Conservation (phyloP, 2,888 invertebrate genomes). For the Hedychridium roseum region DNA sequence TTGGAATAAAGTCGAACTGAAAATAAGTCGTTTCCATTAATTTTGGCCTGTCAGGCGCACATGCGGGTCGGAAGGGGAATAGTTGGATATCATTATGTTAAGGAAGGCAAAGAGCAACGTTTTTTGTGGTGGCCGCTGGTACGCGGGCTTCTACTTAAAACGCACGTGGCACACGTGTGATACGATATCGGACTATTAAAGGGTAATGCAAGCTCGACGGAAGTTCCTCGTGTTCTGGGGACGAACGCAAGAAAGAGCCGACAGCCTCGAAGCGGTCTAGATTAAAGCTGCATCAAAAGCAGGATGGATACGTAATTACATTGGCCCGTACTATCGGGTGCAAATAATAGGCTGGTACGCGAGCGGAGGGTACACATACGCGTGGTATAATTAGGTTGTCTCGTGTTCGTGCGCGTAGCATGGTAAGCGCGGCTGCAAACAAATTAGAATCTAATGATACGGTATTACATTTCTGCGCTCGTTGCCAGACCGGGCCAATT, state of each 20-base stretch:
- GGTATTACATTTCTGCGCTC: slow-evolving; percentile 48
- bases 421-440: slow-evolving; percentile 41
- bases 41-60: no score
- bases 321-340: slow-evolving; percentile 52
- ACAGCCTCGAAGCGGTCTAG: slow-evolving; percentile 21
- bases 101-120: no score
- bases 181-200: slow-evolving; percentile 15
- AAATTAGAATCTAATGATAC: slow-evolving; percentile 54
- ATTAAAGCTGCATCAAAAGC: slow-evolving; percentile 58
- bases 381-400: slow-evolving; percentile 60
- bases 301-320: slow-evolving; percentile 58
- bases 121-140: no score
- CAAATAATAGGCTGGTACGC: slow-evolving; percentile 55
- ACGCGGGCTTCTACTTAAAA: no score
- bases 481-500: slow-evolving; percentile 14
- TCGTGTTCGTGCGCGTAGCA: slow-evolving; percentile 49
- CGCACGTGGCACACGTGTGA: slow-evolving; percentile 20
- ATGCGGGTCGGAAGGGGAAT: no score
- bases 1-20: no score
- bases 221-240: slow-evolving; percentile 21
- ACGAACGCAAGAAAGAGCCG: background rate
- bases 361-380: slow-evolving; percentile 30
- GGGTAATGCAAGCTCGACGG: slow-evolving; percentile 10
- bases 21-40: no score
- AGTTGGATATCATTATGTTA: no score